Evolutionary conservation across 35 echinoderm and acorn worm species (phyloP), one percentile per base, ranked within the genome.

Genomic region (Lytechinus pictus): DNA sequence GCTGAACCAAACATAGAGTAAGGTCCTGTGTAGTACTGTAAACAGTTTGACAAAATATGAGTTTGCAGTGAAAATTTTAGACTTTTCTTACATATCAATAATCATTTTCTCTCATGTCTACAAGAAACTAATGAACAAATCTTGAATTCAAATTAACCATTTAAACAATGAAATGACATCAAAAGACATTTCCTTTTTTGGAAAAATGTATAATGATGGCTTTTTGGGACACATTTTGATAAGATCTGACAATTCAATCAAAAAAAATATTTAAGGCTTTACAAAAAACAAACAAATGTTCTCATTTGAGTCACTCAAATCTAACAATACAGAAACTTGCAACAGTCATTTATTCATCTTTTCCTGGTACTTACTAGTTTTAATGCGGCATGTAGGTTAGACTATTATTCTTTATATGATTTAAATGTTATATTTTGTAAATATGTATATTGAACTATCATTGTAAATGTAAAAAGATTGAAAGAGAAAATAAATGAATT

Each of bases 1-100:
- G 66, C 66, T 79, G 66, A 79, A 79, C 66, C 66, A 79, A 79
- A 79, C 66, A 79, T 79, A n/a, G 66, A 79, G 21, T 79, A 79
- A 79, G 66, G 66, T 79, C 66, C 66, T n/a, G 66, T 79, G 66
- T 24, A 79, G 66, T 79, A 79, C 66, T 79, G 66, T 24, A 79
- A 79, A 79, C 66, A 79, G 66, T 79, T 79, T 79, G 21, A 79
- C 14, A 79, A 79, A 79, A 24, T 79, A 79, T 79, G 66, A 79
- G 66, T 79, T 79, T 79, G 66, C 19, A 24, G 21, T 71, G 21
- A 79, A 79, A 24, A 79, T 79, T 79, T 3, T 24, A 79, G 19
- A 79, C 7, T 24, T 44, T 44, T 44, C 33, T 44, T 44, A 2
- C 33, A 44, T 44, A 44, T 44, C n/a, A n/a, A n/a, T n/a, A n/a